These are phyloP conservation scores for Cephalophus harveyi DNA, from an alignment of 2,113 vertebrate genomes.

Conservation along the genomic window DNA sequence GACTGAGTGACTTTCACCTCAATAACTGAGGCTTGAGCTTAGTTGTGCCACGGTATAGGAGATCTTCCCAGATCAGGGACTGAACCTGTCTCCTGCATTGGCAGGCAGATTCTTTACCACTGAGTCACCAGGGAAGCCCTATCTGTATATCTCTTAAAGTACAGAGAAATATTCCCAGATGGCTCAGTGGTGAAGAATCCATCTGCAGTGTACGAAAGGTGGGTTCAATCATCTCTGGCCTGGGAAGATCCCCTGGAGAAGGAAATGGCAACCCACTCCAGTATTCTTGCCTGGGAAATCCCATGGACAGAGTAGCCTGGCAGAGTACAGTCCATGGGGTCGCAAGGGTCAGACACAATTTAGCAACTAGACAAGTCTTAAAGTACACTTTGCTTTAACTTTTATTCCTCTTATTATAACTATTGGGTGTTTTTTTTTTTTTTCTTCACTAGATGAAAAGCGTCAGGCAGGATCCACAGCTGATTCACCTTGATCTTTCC, in stretches of 20 bases:
- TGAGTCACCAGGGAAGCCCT: not conserved
- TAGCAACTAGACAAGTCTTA: not conserved
- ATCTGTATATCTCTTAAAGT: not conserved
- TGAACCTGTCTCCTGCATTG: not conserved
- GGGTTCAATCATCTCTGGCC: not conserved
- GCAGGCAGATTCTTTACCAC: not conserved
- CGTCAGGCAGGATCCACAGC: not conserved
- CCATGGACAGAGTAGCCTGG: not conserved
- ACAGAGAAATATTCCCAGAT: not conserved
- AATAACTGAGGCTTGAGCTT: not conserved
- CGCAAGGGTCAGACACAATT: not conserved
- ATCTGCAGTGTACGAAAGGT: not conserved
- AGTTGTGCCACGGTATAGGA: rapidly evolving
- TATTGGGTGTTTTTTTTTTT: not conserved
- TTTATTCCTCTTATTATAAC: not conserved
- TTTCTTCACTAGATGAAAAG: not conserved
- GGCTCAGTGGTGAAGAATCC: not conserved
- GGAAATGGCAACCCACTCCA: not conserved
- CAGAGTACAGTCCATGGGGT: not conserved
- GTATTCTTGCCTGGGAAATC: not conserved
- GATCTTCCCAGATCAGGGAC: not conserved
- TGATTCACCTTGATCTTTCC: not conserved
- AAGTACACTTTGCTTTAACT: not conserved
- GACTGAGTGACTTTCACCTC: not conserved
- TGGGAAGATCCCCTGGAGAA: not conserved